A percentile compares a stretch with the other conserved stretches of the same genome.
These are phyloP conservation scores for Calliphora vomitoria DNA, from an alignment of 2,888 invertebrate species.

Conservation along the genomic window DNA sequence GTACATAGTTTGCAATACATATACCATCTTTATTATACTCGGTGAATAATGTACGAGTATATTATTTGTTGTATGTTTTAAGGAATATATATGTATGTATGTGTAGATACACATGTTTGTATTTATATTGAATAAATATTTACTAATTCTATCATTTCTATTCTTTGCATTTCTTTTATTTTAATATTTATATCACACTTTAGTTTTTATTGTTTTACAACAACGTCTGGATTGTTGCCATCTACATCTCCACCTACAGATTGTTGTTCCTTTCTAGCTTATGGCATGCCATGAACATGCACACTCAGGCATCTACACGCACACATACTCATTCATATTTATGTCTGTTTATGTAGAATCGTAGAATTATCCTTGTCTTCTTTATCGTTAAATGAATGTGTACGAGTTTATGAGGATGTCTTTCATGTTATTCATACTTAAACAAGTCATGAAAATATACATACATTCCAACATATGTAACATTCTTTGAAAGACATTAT, in stretches of 20 bases:
- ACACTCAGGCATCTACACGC: background rate
- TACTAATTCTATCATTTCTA: constrained; percentile 45
- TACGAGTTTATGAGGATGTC: constrained; percentile 22
- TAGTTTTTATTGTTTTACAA: constrained; percentile 34
- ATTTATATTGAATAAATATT: constrained; percentile 54
- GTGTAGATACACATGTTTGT: constrained; percentile 24
- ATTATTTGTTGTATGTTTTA: background rate
- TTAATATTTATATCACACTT: constrained; percentile 62
- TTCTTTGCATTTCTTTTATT: constrained; percentile 10
- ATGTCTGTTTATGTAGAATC: background rate
- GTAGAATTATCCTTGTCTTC: constrained; percentile 16
- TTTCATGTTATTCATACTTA: constrained; percentile 47
- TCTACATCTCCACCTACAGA: background rate
- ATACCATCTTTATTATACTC: background rate
- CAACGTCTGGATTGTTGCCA: constrained; percentile 48
- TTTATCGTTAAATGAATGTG: constrained; percentile 28
- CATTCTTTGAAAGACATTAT: constrained; percentile 11
- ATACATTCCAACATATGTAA: background rate
- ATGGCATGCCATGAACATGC: constrained; percentile 3
- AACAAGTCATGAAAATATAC: constrained; percentile 22
- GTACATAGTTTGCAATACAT: no score
- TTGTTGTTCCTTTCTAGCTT: background rate
- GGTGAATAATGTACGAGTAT: background rate
- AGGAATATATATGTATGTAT: background rate
- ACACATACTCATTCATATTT: background rate